Conservation (phyloP, 2,888 invertebrate genomes). For the Atethmia centrago region DNA sequence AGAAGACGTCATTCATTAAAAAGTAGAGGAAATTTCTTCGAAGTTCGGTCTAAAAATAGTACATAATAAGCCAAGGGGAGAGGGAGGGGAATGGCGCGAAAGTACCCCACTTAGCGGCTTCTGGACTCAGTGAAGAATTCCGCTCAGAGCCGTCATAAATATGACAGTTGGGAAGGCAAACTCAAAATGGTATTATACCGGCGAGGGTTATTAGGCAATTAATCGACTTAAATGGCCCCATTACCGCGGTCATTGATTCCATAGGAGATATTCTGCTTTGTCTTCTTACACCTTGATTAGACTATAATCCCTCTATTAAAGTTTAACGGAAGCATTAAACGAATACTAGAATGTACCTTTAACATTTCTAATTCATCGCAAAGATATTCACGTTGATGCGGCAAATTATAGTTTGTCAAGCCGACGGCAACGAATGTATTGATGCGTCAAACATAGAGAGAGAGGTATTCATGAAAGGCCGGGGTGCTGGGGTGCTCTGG, state of each 20-base stretch:
- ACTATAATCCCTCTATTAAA: constrained; percentile 7
- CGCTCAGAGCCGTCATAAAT: constrained; percentile 65
- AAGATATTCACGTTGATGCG: constrained; percentile 61
- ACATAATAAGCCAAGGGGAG: constrained; percentile 51
- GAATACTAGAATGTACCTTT: constrained; percentile 20
- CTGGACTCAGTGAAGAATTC: constrained; percentile 61
- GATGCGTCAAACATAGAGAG: constrained; percentile 81
- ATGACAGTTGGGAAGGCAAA: constrained; percentile 55
- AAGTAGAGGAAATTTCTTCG: constrained; percentile 21
- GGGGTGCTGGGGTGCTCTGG: constrained; percentile 80
- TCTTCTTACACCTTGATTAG: constrained; percentile 25
- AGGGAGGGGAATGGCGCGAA: constrained; percentile 60
- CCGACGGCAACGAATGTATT: constrained; percentile 81
- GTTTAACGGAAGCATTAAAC: constrained; percentile 16
- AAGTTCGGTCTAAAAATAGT: constrained; percentile 41
- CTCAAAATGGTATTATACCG: constrained; percentile 34
- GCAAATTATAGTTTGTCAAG: constrained; percentile 72
- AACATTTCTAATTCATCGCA: constrained; percentile 45
- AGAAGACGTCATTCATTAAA: constrained; percentile 25
- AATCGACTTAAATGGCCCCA: constrained; percentile 45
- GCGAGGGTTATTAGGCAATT: constrained; percentile 53
- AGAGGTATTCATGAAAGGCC: constrained; percentile 83
- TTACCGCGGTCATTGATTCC: constrained; percentile 47
- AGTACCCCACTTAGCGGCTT: constrained; percentile 65
- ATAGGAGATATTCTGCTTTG: constrained; percentile 29